These are phyloP conservation scores for Eupithecia dodoneata DNA, from an alignment of 2,888 invertebrate genomes.

Conservation along the genomic window DNA sequence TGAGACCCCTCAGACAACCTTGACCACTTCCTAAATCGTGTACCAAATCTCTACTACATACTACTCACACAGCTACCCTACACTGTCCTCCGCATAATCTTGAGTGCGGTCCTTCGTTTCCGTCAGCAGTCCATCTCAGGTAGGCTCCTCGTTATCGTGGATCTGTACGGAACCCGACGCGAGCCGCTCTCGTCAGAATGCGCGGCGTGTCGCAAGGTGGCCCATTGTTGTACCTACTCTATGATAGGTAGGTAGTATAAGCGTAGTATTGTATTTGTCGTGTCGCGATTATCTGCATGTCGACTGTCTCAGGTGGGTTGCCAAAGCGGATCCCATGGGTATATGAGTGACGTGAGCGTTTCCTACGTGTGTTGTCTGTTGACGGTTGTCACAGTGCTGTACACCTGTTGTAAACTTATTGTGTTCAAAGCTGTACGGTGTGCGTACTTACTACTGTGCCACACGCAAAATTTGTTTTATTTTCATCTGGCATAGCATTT, in stretches of 20 bases:
- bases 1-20: background rate
- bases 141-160: background rate
- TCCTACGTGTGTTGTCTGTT: background rate
- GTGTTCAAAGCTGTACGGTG: background rate
- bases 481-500: background rate
- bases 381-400: background rate
- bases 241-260: background rate
- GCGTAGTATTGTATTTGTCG: background rate
- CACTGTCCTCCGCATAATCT: background rate
- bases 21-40: no score
- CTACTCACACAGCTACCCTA: background rate
- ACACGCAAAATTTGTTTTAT: background rate
- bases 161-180: background rate
- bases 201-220: background rate
- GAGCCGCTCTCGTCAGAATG: background rate
- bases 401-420: background rate
- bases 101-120: background rate
- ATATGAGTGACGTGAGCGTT: background rate
- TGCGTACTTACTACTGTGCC: background rate
- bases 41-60: background rate
- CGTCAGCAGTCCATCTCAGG: background rate
- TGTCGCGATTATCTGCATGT: background rate
- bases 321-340: background rate
- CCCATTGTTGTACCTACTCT: background rate
- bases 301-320: background rate